These are phyloP conservation scores for Apteryx owenii DNA, from an alignment of 2,113 vertebrate genomes.

Conservation along the genomic window DNA sequence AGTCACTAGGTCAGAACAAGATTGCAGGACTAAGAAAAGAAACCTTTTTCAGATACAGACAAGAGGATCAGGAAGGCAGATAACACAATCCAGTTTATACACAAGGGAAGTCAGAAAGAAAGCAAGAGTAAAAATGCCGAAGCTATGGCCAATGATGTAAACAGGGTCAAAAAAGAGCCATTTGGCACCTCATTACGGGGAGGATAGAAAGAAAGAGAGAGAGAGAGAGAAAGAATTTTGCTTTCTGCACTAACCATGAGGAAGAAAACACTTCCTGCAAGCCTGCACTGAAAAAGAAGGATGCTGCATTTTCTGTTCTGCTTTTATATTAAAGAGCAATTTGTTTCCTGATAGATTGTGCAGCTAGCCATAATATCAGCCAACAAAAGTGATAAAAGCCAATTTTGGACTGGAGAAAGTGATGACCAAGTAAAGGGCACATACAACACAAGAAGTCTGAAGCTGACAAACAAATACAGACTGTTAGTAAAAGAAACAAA, in stretches of 20 bases:
- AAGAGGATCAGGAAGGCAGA: background rate
- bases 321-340: background rate
- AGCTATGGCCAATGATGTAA: background rate
- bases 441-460: background rate
- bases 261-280: background rate
- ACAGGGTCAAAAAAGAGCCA: background rate
- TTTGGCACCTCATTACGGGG: background rate
- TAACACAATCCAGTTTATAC: background rate
- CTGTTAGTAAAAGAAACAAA: background rate
- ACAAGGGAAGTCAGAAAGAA: background rate
- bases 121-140: background rate
- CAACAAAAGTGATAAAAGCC: background rate
- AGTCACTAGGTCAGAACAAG: background rate
- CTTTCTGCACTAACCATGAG: background rate
- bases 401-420: background rate
- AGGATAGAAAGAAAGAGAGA: background rate
- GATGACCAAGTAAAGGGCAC: background rate
- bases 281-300: background rate
- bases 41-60: background rate
- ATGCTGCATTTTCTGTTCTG: background rate
- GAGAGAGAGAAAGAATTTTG: background rate
- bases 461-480: background rate
- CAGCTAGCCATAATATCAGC: background rate
- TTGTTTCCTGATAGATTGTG: background rate
- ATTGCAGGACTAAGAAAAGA: background rate